Percentiles rank a stretch among this genome's conserved stretches.
Evolutionary conservation across 2,113 vertebrate genomes (phyloP).

Genomic region (human): GRCh38 chr12:72304501-72305000

Average conservation of each 20-base stretch:
- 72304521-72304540: neutral
- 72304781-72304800: neutral
- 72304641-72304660: neutral
- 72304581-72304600: neutral
- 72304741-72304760: neutral
- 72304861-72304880: neutral
- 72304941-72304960: constrained; percentile 24
- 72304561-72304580: neutral
- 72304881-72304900: neutral
- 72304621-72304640: neutral
- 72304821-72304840: neutral
- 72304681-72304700: neutral
- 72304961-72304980: neutral
- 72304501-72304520: neutral
- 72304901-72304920: neutral
- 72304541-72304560: constrained; percentile 16
- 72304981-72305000: neutral
- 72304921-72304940: neutral
- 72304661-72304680: neutral
- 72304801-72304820: neutral
- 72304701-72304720: neutral
- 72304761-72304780: neutral
- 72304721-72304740: neutral
- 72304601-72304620: neutral
- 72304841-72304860: constrained; percentile 8